phyloP scores from a whole-genome alignment of 2,888 invertebrate species.

The Serripes groenlandicus region DNA sequence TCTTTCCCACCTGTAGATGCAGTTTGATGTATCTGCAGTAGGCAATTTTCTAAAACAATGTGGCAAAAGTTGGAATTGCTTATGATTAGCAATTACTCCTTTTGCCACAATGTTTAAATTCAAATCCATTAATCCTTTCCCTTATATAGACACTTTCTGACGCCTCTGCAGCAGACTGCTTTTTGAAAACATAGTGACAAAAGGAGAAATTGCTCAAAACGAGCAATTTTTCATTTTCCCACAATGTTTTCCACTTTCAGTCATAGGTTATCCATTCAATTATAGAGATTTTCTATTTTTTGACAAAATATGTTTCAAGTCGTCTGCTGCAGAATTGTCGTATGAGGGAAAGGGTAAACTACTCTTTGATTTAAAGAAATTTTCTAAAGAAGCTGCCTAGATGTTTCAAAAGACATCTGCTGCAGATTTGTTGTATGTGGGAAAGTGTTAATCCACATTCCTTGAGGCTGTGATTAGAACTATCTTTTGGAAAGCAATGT shows the following conservation, averaged over 20 bases:
- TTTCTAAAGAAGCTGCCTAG: no score
- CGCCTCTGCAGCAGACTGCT: background rate
- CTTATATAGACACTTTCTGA: background rate
- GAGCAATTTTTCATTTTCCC: background rate
- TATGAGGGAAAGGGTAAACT: background rate
- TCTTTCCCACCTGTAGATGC: no score
- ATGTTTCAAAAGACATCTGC: no score
- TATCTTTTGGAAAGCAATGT: no score
- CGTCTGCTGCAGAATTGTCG: background rate
- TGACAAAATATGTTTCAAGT: background rate
- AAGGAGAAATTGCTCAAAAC: background rate
- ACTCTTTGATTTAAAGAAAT: no score
- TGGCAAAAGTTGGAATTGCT: constrained; percentile 2
- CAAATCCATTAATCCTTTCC: background rate
- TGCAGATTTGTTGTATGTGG: no score
- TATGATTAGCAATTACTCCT: background rate
- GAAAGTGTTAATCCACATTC: no score
- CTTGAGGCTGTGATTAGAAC: no score
- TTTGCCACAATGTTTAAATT: background rate
- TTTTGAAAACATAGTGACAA: constrained; percentile 6
- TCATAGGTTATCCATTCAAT: background rate
- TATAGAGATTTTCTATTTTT: background rate
- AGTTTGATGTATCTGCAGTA: no score
- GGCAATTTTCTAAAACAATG: no score
- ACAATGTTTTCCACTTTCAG: background rate